phyloP scores from a whole-genome alignment of 1,140 invertebrate genomes.

The Mercenaria mercenaria region DNA sequence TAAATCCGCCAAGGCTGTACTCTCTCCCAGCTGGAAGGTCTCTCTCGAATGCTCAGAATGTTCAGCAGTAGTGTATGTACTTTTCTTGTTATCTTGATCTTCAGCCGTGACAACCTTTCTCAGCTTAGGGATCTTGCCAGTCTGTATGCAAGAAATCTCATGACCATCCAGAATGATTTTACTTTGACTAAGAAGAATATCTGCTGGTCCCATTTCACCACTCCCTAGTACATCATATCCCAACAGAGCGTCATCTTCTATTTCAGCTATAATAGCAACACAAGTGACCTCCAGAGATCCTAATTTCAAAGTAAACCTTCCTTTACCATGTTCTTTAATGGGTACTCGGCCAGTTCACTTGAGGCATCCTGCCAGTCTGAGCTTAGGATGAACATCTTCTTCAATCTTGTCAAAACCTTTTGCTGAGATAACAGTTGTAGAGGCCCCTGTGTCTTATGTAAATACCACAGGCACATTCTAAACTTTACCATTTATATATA shows the following conservation, averaged over 20 bases:
- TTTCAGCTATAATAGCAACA: constrained; percentile 2
- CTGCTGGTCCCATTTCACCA: not conserved
- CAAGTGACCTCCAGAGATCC: not conserved
- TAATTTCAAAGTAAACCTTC: not conserved
- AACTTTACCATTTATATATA: constrained; percentile 28
- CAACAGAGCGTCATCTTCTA: constrained; percentile 41
- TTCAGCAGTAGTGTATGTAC: too few species aligned
- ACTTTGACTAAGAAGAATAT: not conserved
- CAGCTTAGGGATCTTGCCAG: too few species aligned
- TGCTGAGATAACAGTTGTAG: constrained; percentile 38
- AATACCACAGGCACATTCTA: constrained; percentile 1
- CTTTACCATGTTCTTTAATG: constrained; percentile 4
- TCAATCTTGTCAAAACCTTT: not conserved
- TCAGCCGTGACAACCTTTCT: too few species aligned
- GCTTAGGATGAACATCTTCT: not conserved
- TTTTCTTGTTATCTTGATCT: too few species aligned
- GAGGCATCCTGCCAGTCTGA: not conserved
- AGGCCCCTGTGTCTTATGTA: constrained; percentile 39
- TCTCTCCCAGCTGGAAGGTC: too few species aligned
- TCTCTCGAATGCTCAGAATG: too few species aligned
- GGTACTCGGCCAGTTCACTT: not conserved
- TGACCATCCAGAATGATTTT: not conserved
- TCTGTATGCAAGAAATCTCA: not conserved
- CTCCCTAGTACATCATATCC: constrained; percentile 5
- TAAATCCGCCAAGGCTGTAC: too few species aligned